Base-by-base conservation (phyloP, 2,888 invertebrate species). In the Caenorhabditis sp. region DNA sequence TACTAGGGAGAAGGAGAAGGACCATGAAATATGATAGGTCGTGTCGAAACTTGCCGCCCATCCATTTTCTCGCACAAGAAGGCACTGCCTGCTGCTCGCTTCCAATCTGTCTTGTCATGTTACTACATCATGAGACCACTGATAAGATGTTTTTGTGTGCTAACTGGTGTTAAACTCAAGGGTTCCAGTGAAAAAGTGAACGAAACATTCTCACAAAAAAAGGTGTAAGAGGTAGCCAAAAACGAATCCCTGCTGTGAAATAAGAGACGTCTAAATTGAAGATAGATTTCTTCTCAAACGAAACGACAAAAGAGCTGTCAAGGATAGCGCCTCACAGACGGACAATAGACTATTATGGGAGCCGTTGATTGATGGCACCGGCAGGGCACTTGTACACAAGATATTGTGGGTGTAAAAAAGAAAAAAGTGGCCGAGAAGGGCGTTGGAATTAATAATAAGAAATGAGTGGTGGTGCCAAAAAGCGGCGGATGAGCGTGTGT, bases 1-100 rank as follows among this genome's bases (percentile, higher is more conserved):
- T 70, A 70, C 71, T 71, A 55, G 61, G 52, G 45, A 9, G 9
- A 30, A 62, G 62, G 52, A 37, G 20, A 30, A 45, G 46, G 17
- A 27, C 41, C 59, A 65, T 73, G 73, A 73, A 73, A 73, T 73
- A 73, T 73, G 73, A 73, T 73, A 73, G 73, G 73, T 52, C 65
- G 35, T 73, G 73, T 73, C 52, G 73, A 73, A 73, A 73, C 52
- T 73, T 59, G 55, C 62, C 41, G 62, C 56, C 50, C 46, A 4
- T 39, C 11, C 58, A 6, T 22, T 30, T 59, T 48, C 37, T 24
- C 35, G 24, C 52, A n/a, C 37, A 22, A 52, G 41, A 39, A 35
- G 22, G 37, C 32, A n/a, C 11, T 7, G 26, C 39, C 53, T 39
- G 24, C 37, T n/a, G 9, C 35, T 52, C 52, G 11, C 39, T 39